Conservation (phyloP, 2,888 invertebrate genomes). For the Agriopis aurantiaria region DNA sequence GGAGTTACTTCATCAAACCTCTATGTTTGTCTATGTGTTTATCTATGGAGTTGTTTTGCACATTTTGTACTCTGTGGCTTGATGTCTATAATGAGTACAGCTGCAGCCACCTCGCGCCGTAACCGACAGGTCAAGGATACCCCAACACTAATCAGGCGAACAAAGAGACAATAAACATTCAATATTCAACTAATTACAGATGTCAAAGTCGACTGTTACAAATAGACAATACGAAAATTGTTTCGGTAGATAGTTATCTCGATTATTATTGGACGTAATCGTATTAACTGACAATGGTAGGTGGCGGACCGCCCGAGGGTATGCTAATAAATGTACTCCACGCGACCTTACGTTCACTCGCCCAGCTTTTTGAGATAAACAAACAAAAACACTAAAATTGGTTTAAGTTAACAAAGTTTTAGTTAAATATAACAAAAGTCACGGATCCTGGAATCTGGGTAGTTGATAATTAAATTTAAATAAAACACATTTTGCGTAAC, state of each 20-base stretch:
- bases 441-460: no score
- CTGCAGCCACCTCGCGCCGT: no score
- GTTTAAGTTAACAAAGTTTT: no score
- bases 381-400: constrained; percentile 30
- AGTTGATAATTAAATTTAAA: no score
- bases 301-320: constrained; percentile 51
- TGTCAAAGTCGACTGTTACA: constrained; percentile 63
- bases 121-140: constrained; percentile 67
- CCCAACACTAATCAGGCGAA: constrained; percentile 56
- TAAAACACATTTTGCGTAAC: no score
- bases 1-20: no score
- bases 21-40: no score
- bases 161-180: constrained; percentile 65
- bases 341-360: constrained; percentile 74
- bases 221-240: constrained; percentile 53
- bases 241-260: constrained; percentile 58
- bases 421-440: no score
- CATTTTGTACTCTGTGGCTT: no score
- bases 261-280: constrained; percentile 64
- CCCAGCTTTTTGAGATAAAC: constrained; percentile 42
- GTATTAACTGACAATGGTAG: constrained; percentile 61
- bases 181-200: constrained; percentile 62
- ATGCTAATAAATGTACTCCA: constrained; percentile 63
- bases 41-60: no score
- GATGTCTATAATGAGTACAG: no score